phyloP scores from a whole-genome alignment of 2,113 vertebrate genomes.

The Phaetusa simplex region DNA sequence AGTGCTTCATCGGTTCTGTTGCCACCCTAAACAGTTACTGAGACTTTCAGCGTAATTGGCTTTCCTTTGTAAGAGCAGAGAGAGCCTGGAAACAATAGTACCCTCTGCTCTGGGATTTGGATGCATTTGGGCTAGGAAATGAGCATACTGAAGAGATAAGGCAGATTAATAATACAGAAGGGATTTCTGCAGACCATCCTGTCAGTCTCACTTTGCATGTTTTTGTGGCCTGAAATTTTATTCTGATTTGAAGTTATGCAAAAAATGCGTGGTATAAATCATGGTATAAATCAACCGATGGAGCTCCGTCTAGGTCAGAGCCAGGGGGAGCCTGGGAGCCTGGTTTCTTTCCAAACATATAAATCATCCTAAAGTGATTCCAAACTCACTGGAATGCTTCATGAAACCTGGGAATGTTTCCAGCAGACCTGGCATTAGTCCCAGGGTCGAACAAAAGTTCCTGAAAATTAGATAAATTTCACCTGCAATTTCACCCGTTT shows the following conservation, averaged over 20 bases:
- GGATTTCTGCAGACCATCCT: background rate
- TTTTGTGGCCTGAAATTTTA: background rate
- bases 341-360: slow-evolving; percentile 39
- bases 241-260: background rate
- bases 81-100: slow-evolving; percentile 4
- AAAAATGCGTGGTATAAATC: background rate
- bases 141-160: background rate
- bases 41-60: background rate
- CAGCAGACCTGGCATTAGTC: background rate
- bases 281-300: background rate
- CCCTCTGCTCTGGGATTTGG: slow-evolving; percentile 35
- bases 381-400: background rate
- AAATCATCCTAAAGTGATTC: slow-evolving; percentile 59
- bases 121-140: slow-evolving; percentile 2
- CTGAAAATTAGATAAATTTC: background rate
- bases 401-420: slow-evolving; percentile 23
- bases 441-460: background rate
- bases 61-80: background rate
- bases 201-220: background rate
- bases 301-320: slow-evolving; percentile 32
- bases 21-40: background rate
- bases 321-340: slow-evolving; percentile 39
- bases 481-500: background rate
- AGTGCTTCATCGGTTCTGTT: background rate
- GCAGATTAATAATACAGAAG: background rate